phyloP scores from a whole-genome alignment of 2,113 vertebrate species.

The Heptranchias perlo region DNA sequence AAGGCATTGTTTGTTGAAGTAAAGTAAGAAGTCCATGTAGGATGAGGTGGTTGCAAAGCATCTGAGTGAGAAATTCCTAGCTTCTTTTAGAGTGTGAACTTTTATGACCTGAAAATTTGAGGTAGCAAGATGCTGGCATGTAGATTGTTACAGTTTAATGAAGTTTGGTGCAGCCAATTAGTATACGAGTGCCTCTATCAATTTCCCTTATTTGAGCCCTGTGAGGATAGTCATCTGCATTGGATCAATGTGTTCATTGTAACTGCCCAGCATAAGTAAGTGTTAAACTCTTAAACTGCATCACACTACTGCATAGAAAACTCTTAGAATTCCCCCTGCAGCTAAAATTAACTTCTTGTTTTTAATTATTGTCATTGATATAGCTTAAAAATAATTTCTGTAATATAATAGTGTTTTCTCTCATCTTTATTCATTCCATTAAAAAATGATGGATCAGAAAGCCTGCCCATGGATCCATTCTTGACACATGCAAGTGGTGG shows the following conservation, averaged over 20 bases:
- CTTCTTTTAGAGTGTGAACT: background rate
- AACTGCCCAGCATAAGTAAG: background rate
- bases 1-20: background rate
- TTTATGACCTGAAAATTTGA: background rate
- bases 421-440: background rate
- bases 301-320: background rate
- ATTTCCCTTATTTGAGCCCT: background rate
- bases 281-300: background rate
- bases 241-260: background rate
- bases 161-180: slow-evolving; percentile 23
- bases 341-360: background rate
- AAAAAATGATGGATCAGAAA: background rate
- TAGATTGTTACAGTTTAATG: slow-evolving; percentile 2
- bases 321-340: too few relatives aligned
- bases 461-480: background rate
- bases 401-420: background rate
- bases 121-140: slow-evolving; percentile 12
- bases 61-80: background rate
- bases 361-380: background rate
- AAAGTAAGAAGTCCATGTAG: background rate
- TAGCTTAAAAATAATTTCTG: background rate
- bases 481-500: background rate
- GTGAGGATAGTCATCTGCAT: background rate
- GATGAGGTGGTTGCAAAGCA: background rate
- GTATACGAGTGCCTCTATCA: background rate